Conservation (phyloP, 1,140 invertebrate species). For the Penaeus japonicus region DNA sequence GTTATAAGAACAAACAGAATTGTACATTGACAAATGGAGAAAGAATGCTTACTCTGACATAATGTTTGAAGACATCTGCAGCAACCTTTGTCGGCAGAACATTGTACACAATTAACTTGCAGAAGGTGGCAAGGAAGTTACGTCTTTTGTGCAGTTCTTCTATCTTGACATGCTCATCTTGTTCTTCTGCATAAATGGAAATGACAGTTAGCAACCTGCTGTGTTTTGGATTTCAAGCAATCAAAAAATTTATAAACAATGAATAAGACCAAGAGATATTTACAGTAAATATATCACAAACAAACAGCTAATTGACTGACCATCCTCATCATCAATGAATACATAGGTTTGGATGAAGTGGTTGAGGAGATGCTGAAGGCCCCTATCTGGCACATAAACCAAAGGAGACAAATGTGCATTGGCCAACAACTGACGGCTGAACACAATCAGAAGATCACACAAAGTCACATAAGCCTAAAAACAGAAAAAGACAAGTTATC, state of each 20-base stretch:
- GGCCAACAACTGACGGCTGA: slow-evolving; percentile 83
- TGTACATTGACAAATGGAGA: too few relatives aligned
- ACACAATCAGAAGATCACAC: slow-evolving; percentile 94
- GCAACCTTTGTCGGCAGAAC: slow-evolving; percentile 91
- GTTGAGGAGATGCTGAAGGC: slow-evolving; percentile 84
- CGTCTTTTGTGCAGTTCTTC: slow-evolving; percentile 95
- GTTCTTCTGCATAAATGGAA: slow-evolving; percentile 70
- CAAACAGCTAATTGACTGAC: slow-evolving; percentile 63
- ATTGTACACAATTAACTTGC: slow-evolving; percentile 97
- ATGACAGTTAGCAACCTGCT: not conserved
- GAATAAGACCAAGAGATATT: too few relatives aligned
- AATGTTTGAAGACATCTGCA: slow-evolving; percentile 95
- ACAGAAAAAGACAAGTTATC: not conserved
- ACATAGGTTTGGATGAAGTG: slow-evolving; percentile 93
- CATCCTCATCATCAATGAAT: slow-evolving; percentile 86
- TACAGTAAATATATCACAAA: not conserved
- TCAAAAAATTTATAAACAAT: too few relatives aligned
- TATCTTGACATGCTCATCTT: slow-evolving; percentile 93
- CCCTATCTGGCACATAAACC: slow-evolving; percentile 82
- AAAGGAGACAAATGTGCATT: slow-evolving; percentile 73
- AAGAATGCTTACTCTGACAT: slow-evolving; percentile 80
- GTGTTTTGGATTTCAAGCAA: too few relatives aligned
- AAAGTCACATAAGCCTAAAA: slow-evolving; percentile 88
- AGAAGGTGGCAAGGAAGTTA: slow-evolving; percentile 95
- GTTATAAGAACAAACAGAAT: not conserved